Base-by-base conservation (phyloP, 1,140 invertebrate species). In the Drosophila ohnishii region DNA sequence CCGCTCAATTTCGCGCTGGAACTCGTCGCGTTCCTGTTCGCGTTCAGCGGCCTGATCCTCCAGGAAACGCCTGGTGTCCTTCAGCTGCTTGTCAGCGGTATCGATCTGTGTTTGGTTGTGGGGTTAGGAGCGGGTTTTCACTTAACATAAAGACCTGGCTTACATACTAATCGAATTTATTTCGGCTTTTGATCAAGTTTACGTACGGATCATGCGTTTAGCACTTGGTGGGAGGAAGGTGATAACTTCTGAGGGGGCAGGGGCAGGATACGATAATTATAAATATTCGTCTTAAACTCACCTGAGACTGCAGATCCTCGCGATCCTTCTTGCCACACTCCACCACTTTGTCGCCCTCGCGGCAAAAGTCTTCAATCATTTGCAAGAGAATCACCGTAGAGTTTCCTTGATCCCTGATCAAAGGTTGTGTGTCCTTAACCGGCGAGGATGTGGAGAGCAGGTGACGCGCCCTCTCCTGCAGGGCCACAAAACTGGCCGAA, bases 1-100 rank as follows among this genome's bases (percentile, higher is more conserved):
- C 8, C 91, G 87, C 35, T 93, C 91, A 14, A 96, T 94, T 76
- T 95, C 93, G 71, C 92, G 93, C 51, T 94, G 93, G 67, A 94
- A 95, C 76, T 97, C 96, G 90, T 97, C 96, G 25, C 96, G 93
- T 92, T 97, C 96, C 57, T 92, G 92, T 92, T 97, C 96, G 34
- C 96, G 93, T 89, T 97, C 96, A 37, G 91, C 92, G 25, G 96
- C 95, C 91, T 96, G 96, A 84, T 96, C 96, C 80, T 97, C 96
- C 63, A 96, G 92, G 92, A 97, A 97, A 87, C 94, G 93, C 1
- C 95, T 92, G 2, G 95, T 96, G 14, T 94, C 93, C 77, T 94
- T 94, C 42, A 96, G 92, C 92, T 96, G 95, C 65, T 96, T 96
- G 92, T 96, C 96, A 30, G 96, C 95, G 42, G 95, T 95, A 71